phyloP scores from a whole-genome alignment of 2,888 invertebrate species.

The Meghimatium bilineatum region DNA sequence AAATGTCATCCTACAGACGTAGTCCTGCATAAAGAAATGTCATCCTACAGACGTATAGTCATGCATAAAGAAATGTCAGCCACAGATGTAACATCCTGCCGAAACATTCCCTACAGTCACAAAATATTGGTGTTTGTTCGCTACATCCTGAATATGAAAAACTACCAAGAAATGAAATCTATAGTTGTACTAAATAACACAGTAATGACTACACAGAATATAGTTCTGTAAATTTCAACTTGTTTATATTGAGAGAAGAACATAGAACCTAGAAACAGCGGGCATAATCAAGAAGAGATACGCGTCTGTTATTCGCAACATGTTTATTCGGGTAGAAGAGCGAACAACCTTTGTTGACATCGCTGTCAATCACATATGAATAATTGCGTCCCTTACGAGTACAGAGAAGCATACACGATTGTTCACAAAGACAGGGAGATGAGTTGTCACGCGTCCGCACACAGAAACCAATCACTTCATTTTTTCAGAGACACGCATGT shows the following conservation, averaged over 20 bases:
- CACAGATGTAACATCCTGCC: too few species aligned
- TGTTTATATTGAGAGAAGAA: background rate
- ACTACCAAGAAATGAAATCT: too few species aligned
- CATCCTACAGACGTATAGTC: too few species aligned
- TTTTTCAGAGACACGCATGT: background rate
- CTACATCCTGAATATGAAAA: too few species aligned
- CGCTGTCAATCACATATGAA: conserved; percentile 7
- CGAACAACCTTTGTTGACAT: background rate
- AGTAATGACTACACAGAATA: too few species aligned
- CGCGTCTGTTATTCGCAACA: background rate
- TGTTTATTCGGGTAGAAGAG: background rate
- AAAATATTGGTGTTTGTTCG: too few species aligned
- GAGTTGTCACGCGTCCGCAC: background rate
- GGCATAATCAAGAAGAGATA: background rate
- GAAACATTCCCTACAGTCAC: too few species aligned
- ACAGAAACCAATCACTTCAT: conserved; percentile 17
- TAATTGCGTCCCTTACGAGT: background rate
- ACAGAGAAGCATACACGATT: conserved; percentile 1
- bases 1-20: too few species aligned
- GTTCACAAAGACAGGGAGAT: conserved; percentile 7
- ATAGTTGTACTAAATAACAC: too few species aligned
- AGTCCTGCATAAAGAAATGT: too few species aligned
- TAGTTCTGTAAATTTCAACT: too few species aligned
- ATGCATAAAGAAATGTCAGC: too few species aligned
- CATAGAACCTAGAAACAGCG: background rate